These are phyloP conservation scores for Glossophaga mutica DNA, from an alignment of 2,797 vertebrate species.

Conservation along the genomic window DNA sequence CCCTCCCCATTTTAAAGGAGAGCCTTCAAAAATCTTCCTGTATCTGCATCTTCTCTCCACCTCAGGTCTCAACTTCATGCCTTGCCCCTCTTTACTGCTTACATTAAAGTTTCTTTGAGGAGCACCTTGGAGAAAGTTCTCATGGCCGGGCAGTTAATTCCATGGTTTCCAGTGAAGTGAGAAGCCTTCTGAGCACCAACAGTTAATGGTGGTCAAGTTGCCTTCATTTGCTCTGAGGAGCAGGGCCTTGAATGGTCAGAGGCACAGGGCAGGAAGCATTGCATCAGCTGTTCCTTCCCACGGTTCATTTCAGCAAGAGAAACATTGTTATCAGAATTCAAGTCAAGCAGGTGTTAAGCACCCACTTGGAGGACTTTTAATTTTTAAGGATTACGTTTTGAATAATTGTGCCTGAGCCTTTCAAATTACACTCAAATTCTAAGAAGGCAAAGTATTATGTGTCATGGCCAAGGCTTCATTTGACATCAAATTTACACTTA, in stretches of 20 bases:
- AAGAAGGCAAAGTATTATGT: neutral
- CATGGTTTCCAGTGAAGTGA: neutral
- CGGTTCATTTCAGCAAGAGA: neutral
- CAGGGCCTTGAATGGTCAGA: neutral
- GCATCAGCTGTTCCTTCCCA: neutral
- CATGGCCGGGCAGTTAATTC: neutral
- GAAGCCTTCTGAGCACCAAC: neutral
- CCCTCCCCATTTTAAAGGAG: neutral
- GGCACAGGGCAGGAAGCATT: neutral
- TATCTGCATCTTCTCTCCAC: neutral
- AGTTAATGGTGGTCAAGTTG: neutral
- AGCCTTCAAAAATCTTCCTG: neutral
- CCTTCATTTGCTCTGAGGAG: neutral
- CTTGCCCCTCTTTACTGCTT: neutral
- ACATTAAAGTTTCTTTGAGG: neutral
- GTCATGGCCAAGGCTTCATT: neutral
- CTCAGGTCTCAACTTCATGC: neutral
- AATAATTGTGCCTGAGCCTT: neutral
- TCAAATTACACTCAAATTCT: constrained; percentile 8
- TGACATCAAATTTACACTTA: neutral
- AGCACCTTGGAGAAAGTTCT: neutral
- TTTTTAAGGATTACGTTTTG: neutral
- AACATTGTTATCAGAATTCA: neutral
- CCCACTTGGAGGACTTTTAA: neutral
- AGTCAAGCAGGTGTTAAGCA: neutral